phyloP scores from a whole-genome alignment of 2,888 invertebrate genomes.

The Glyphotaelius pellucidus region DNA sequence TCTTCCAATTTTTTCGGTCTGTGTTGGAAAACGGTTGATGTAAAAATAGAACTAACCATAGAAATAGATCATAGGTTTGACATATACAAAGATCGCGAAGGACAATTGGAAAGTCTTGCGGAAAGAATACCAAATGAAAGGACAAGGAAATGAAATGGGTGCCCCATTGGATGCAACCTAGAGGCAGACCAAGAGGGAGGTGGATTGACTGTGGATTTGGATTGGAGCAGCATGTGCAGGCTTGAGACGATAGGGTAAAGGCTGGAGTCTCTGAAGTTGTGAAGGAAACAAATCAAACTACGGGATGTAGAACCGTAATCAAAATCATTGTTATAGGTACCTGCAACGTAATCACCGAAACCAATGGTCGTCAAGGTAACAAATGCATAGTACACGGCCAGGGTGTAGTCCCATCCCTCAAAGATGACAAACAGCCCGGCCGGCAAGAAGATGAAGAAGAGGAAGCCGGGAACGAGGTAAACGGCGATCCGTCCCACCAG shows the following conservation, averaged over 20 bases:
- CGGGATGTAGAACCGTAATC: background rate
- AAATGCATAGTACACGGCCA: constrained; percentile 91
- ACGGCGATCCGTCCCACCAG: constrained; percentile 88
- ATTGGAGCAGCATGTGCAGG: background rate
- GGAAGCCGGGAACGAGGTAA: constrained; percentile 92
- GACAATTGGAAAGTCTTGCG: background rate
- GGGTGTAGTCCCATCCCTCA: constrained; percentile 91
- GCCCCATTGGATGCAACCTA: background rate
- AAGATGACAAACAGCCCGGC: constrained; percentile 90
- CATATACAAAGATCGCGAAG: background rate
- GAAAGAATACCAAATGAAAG: background rate
- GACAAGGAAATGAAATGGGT: background rate
- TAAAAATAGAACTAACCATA: background rate
- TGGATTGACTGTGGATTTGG: background rate
- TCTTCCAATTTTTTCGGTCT: too few relatives aligned
- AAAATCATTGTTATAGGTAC: constrained; percentile 72
- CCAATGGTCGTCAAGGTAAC: constrained; percentile 93
- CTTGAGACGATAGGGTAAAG: background rate
- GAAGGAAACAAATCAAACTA: background rate
- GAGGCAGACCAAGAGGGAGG: background rate
- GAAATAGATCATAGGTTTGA: background rate
- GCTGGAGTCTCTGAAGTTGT: background rate
- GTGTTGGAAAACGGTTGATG: background rate
- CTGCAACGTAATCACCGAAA: constrained; percentile 95
- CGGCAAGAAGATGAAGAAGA: constrained; percentile 91